A percentile compares a stretch with the other conserved stretches of the same genome.
Conservation (phyloP, 2,888 invertebrate genomes). For the Phorcus lineatus region DNA sequence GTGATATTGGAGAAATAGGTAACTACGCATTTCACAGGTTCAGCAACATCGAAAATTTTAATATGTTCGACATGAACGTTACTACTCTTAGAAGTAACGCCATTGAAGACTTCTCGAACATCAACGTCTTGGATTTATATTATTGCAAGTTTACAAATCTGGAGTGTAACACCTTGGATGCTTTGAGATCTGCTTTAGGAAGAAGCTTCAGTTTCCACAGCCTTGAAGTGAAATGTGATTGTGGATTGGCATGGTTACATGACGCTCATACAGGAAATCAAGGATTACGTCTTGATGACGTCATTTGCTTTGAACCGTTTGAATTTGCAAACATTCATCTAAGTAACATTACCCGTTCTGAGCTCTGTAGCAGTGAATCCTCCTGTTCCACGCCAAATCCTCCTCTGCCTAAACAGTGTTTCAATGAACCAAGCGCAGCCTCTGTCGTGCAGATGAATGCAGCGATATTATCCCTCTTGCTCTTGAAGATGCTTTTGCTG, state of each 20-base stretch:
- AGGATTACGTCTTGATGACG: neutral
- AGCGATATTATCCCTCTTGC: no score
- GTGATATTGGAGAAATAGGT: neutral
- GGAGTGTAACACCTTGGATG: slow-evolving; percentile 9
- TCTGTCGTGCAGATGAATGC: no score
- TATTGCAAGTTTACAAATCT: neutral
- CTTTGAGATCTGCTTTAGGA: neutral
- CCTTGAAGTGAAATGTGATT: neutral
- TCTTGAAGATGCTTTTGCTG: no score
- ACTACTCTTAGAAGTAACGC: neutral
- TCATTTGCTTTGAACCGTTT: neutral
- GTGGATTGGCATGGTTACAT: neutral
- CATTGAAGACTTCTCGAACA: neutral
- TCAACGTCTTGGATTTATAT: neutral
- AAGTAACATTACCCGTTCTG: neutral
- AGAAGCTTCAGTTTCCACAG: neutral
- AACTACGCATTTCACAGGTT: neutral
- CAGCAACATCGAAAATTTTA: neutral
- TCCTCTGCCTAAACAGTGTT: no score
- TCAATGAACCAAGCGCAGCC: no score
- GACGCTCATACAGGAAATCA: neutral
- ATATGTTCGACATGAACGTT: neutral
- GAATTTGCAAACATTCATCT: neutral
- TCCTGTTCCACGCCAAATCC: no score
- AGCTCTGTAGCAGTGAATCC: neutral